These are phyloP conservation scores for Patiria miniata DNA, from an alignment of 35 echinoderm and acorn worm genomes.

Conservation along the genomic window DNA sequence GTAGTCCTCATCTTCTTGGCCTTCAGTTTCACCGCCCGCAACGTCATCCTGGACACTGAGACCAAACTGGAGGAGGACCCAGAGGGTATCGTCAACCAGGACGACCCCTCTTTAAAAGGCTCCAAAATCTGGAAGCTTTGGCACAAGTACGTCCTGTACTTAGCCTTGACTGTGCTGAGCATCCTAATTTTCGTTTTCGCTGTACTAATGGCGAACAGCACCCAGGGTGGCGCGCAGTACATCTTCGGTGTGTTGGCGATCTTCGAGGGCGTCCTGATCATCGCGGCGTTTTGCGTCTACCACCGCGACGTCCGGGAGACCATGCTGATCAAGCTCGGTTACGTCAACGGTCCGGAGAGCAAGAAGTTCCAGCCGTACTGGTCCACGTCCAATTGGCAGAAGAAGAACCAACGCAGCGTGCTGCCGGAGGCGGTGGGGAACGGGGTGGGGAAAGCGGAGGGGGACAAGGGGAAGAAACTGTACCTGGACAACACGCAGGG, in stretches of 20 bases:
- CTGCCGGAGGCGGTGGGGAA: not conserved
- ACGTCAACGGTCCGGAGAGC: not conserved
- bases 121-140: slow-evolving; percentile 10
- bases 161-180: not conserved
- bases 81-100: not conserved
- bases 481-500: slow-evolving; percentile 3
- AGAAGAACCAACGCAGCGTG: not conserved
- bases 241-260: not conserved
- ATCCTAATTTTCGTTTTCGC: not conserved
- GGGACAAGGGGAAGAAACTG: not conserved
- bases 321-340: not conserved
- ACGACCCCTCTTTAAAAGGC: too few species aligned
- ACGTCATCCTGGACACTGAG: not conserved
- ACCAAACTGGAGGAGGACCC: not conserved
- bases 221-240: not conserved
- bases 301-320: not conserved
- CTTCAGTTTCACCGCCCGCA: not conserved
- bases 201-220: not conserved
- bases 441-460: not conserved
- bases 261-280: not conserved
- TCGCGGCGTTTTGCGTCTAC: not conserved
- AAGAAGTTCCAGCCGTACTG: slow-evolving; percentile 16
- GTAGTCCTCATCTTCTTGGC: not conserved
- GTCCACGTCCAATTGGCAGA: slow-evolving; percentile 2
- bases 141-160: not conserved